Conservation (phyloP, 2,797 vertebrate genomes). For the Chaetophractus vellerosus region DNA sequence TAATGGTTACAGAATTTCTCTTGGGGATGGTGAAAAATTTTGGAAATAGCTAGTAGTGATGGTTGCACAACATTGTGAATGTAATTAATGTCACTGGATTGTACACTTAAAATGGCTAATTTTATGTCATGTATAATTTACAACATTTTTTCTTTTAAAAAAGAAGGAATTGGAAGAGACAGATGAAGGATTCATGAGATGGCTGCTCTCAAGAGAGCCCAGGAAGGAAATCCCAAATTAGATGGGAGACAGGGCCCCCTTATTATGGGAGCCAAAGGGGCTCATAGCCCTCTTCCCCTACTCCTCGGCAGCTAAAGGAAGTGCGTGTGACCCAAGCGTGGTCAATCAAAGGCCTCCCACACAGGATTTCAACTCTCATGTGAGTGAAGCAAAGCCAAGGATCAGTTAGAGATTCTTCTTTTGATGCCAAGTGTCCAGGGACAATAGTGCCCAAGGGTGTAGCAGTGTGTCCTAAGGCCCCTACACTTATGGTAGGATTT, state of each 20-base stretch:
- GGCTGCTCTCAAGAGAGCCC: neutral
- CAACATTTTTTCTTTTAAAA: too few species aligned
- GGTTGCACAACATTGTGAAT: too few species aligned
- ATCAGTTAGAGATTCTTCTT: neutral
- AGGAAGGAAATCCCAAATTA: neutral
- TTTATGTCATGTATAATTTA: too few species aligned
- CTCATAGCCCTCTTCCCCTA: rapidly evolving
- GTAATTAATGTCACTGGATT: too few species aligned
- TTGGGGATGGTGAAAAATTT: too few species aligned
- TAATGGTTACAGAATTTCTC: too few species aligned
- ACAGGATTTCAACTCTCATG: neutral
- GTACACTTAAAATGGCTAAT: too few species aligned
- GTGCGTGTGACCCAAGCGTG: neutral
- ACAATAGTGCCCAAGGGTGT: neutral
- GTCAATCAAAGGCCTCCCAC: neutral
- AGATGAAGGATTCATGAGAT: neutral
- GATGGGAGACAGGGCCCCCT: neutral
- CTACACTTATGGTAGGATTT: too few species aligned
- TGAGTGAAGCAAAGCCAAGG: neutral
- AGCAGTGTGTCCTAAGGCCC: neutral
- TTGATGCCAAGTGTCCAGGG: neutral
- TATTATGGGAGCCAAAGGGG: neutral
- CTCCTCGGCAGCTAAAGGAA: neutral
- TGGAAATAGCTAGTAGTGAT: too few species aligned
- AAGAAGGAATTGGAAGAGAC: too few species aligned